Evolutionary conservation across 2,888 invertebrate species (phyloP), one percentile per base, ranked within the genome.

Genomic region (Diaphora mendica): DNA sequence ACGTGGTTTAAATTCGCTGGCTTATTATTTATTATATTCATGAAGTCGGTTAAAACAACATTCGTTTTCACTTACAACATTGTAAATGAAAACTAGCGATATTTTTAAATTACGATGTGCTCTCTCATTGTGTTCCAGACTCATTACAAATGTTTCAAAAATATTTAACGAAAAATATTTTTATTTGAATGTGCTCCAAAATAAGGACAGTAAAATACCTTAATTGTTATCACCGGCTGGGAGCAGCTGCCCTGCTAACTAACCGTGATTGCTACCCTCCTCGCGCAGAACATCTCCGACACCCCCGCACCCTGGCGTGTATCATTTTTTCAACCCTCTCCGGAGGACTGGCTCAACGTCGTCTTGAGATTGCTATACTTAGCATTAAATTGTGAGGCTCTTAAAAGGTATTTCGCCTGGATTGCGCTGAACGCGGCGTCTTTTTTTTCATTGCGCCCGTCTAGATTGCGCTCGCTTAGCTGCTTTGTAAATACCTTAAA

Each of bases 401-500:
- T 94, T 93, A 92, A 93, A 91, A 91, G 92, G 90, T 88, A 91
- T 93, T 93, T 90, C 88, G 79, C 87, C 84, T 83, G 92, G 94
- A 94, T 95, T 94, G 95, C 89, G 86, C 84, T 82, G 87, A 88
- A 86, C 83, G 86, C 84, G 86, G 86, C 85, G 86, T 81, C 72
- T 83, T 83, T 94, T 91, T 91, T 93, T 93, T 91, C 91, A 91
- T 90, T 91, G 90, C 87, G 83, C 84, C 86, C 87, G 86, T 85
- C 91, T 90, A 91, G 90, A 92, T 93, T 92, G 90, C 87, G 86
- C 83, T 86, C 90, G 91, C 90, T 94, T 91, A 92, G 91, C 90
- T 91, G 90, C 91, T 94, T 93, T 92, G 93, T 93, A 94, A 95
- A 94, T 93, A 94, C 92, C 94, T 93, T 92, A 90, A 92, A 94